These are phyloP conservation scores for Chirona hameri DNA, from an alignment of 2,888 invertebrate genomes.

Conservation along the genomic window DNA sequence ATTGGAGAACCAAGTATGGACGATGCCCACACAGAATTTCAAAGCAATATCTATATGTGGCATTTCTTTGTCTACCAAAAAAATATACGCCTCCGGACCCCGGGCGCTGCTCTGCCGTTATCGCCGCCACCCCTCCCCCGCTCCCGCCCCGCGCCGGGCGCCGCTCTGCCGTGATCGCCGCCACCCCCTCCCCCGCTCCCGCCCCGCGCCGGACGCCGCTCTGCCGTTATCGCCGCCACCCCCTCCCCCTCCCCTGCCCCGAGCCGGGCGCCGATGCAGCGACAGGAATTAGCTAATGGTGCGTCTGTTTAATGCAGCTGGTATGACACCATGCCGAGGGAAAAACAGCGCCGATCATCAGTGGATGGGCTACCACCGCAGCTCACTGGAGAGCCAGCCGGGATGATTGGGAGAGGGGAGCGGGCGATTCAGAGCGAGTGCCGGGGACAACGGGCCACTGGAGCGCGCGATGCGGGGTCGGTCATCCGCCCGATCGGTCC, in stretches of 20 bases:
- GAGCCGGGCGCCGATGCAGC: neutral
- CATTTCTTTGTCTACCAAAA: too few relatives aligned
- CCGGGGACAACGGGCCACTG: too few relatives aligned
- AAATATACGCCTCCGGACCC: too few relatives aligned
- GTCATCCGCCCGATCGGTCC: too few relatives aligned
- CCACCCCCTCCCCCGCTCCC: neutral
- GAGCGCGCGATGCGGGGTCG: too few relatives aligned
- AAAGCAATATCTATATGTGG: too few relatives aligned
- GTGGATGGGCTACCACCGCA: neutral
- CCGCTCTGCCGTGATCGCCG: too few relatives aligned
- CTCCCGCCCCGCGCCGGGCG: too few relatives aligned
- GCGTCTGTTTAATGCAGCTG: slow-evolving; percentile 12
- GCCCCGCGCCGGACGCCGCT: neutral
- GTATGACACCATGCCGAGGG: neutral
- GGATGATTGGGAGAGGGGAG: neutral
- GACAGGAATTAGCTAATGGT: slow-evolving; percentile 5
- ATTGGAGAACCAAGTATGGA: too few relatives aligned
- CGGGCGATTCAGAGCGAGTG: neutral
- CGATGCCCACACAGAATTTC: too few relatives aligned
- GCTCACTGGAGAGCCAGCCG: neutral
- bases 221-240: neutral
- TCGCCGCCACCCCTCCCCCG: too few relatives aligned
- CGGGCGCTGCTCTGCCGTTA: too few relatives aligned
- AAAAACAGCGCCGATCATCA: neutral
- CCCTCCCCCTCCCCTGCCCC: neutral